A percentile compares a stretch with the other conserved stretches of the same genome.
Evolutionary conservation across 2,113 vertebrate genomes (phyloP).

Genomic region (Hyperoodon ampullatus): DNA sequence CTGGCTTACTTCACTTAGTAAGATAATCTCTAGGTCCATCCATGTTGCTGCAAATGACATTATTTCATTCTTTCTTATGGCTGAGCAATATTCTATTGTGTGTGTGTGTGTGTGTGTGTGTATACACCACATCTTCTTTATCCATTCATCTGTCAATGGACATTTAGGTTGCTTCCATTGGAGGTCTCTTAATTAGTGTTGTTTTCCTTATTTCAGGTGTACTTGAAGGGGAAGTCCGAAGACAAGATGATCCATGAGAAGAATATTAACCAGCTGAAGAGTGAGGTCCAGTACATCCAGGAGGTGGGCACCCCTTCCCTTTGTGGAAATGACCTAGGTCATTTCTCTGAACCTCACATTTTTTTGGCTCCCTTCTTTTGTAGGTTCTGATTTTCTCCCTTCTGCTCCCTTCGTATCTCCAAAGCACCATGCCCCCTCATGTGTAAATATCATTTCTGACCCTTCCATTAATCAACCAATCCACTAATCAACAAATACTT

Average conservation of each 20-base stretch:
- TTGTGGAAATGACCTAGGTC: background rate
- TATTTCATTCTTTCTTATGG: too few species aligned
- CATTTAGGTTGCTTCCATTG: background rate
- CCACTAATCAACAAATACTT: background rate
- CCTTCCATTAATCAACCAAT: background rate
- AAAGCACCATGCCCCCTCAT: background rate
- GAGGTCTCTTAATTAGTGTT: background rate
- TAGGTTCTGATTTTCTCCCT: background rate
- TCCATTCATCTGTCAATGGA: background rate
- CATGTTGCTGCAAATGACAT: too few species aligned
- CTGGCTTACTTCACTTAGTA: too few species aligned
- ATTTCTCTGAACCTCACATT: background rate
- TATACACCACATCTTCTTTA: background rate
- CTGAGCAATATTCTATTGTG: too few species aligned
- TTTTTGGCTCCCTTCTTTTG: background rate
- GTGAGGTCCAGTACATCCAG: conserved; percentile 92
- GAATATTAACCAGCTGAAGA: conserved; percentile 89
- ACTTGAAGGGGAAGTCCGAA: conserved; percentile 83
- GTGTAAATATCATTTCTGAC: background rate
- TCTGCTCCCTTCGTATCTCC: background rate
- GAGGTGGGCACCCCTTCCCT: conserved; percentile 51
- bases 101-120: too few species aligned
- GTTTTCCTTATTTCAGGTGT: conserved; percentile 82
- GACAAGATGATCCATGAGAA: conserved; percentile 86
- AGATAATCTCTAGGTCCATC: too few species aligned